Evolutionary conservation across 2,113 vertebrate genomes (phyloP), one percentile per base, ranked within the genome.

Genomic region (Platysternon megacephalum): DNA sequence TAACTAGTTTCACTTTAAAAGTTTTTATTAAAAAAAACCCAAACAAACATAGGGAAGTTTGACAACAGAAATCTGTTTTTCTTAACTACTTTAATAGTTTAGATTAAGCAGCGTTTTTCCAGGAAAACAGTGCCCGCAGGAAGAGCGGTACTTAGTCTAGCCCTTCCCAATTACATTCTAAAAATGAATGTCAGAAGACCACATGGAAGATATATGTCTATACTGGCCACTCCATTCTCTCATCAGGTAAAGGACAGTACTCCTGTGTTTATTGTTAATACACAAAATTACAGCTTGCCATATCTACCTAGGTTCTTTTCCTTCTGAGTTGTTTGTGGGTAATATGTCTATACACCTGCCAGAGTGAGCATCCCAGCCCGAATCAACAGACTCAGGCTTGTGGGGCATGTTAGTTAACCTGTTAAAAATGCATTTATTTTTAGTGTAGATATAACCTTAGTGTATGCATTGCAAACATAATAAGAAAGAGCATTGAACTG

Each of bases 181-280:
- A 56, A 94, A 85, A 6, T 65, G 80, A 91, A 91, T 78, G 85
- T 85, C 52, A 68, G 51, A 10, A 2, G 1, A 95, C 11, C 6
- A n/a, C 17, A 51, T 32, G 35, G 22, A 19, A 7, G n/a, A 94
- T 78, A 86, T 16, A 81, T 0, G 74, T 4, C 19, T 19, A 68
- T 6, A 29, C 61, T 11, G 5, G 65, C 58, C 35, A 55, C 6
- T 80, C 39, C 61, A 42, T 11, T 85, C 19, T 58, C 51, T 85
- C 14, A 4, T 1, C 1, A 81, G 10, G 35, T 39, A 44, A 2
- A 78, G 44, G 22, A 3, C n/a, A 3, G n/a, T 61, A 28, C 28
- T 90, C 51, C 46, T 58, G 9, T 32, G 29, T 14, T 79, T 53
- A 74, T n/a, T 78, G 65, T 49, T 32, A 52, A 42, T 17, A 29